Evolutionary conservation across 2,113 vertebrate genomes (phyloP).

Genomic region (Saguinus imperator): DNA sequence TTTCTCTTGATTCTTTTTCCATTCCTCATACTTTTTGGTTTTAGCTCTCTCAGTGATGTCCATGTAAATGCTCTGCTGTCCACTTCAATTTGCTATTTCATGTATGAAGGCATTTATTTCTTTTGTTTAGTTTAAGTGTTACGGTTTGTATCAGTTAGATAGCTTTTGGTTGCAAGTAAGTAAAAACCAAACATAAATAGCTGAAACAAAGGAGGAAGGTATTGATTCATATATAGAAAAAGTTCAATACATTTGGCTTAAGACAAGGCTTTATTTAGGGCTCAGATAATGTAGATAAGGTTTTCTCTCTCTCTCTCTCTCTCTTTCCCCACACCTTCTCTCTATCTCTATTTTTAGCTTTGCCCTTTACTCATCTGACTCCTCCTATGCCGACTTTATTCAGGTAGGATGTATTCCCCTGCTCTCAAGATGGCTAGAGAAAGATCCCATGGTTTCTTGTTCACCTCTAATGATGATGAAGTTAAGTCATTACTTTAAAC

Average conservation of each 20-base stretch:
- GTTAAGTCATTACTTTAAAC: neutral
- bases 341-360: rapidly evolving
- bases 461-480: neutral
- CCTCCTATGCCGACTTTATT: neutral
- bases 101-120: neutral
- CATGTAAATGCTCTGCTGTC: neutral
- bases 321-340: neutral
- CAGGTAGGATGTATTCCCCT: neutral
- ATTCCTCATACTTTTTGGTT: neutral
- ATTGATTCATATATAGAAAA: neutral
- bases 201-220: neutral
- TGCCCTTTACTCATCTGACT: neutral
- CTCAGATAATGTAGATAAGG: neutral
- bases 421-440: neutral
- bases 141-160: neutral
- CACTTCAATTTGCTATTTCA: neutral
- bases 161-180: neutral
- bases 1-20: neutral
- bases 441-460: neutral
- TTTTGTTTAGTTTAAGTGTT: neutral
- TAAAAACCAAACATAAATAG: neutral
- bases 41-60: neutral
- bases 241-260: neutral
- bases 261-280: neutral
- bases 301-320: no score